Evolutionary conservation across 2,888 invertebrate genomes (phyloP).

Genomic region (Chromoteleia sp.): DNA sequence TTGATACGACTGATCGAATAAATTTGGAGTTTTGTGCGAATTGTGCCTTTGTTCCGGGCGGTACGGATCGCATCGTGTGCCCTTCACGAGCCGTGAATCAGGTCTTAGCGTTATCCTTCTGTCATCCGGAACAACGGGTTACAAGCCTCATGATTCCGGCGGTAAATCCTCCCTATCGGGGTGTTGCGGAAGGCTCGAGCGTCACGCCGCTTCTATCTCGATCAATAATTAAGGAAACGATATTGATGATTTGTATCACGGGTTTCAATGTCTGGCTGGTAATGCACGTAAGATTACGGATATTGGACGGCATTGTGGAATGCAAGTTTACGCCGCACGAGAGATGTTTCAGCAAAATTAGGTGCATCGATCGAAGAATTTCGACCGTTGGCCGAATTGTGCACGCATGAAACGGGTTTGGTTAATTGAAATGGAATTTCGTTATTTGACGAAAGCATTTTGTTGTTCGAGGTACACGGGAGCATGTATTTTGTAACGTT

Average conservation of each 20-base stretch:
- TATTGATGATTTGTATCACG: conserved; percentile 63
- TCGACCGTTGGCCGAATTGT: background rate
- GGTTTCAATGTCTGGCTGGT: conserved; percentile 37
- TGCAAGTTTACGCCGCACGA: conserved; percentile 30
- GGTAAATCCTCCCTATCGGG: conserved; percentile 79
- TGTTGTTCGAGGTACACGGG: no score
- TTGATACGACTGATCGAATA: conserved; percentile 52
- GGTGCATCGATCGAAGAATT: conserved; percentile 42
- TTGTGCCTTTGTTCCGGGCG: conserved; percentile 20
- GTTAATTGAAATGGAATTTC: conserved; percentile 23
- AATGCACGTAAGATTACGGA: conserved; percentile 60
- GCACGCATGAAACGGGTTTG: conserved; percentile 12
- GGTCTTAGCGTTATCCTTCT: conserved; percentile 64
- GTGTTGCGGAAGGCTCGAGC: conserved; percentile 67
- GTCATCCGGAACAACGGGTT: conserved; percentile 71
- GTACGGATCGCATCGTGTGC: conserved; percentile 46
- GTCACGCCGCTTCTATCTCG: conserved; percentile 59
- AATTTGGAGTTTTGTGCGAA: conserved; percentile 77
- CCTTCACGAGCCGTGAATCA: conserved; percentile 70
- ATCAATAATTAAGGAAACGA: conserved; percentile 65
- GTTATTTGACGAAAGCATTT: background rate
- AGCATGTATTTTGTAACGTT: no score
- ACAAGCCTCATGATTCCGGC: conserved; percentile 76
- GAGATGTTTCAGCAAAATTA: conserved; percentile 37
- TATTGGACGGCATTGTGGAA: conserved; percentile 49